Conservation (phyloP, 2,888 invertebrate species). For the Odontothrips loti region DNA sequence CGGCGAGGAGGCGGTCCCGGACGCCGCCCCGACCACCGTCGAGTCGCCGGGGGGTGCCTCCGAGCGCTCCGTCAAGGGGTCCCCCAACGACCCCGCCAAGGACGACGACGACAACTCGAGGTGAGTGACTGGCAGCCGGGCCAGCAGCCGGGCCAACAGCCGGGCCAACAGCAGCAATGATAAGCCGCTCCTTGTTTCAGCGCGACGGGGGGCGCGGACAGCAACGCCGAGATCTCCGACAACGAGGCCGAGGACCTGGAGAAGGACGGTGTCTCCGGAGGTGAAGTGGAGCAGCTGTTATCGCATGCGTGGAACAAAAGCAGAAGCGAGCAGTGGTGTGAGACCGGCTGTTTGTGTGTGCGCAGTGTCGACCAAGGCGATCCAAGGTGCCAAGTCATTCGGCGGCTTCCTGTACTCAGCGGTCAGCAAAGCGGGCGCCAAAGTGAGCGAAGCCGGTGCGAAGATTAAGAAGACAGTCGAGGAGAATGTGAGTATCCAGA, state of each 20-base stretch:
- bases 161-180: no score
- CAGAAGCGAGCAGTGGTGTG: constrained; percentile 29
- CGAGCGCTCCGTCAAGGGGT: constrained; percentile 49
- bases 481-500: constrained; percentile 74
- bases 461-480: constrained; percentile 95
- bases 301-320: constrained; percentile 31
- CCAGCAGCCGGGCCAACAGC: no score
- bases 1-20: constrained; percentile 40
- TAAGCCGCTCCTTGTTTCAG: constrained; percentile 49
- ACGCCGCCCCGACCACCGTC: constrained; percentile 6
- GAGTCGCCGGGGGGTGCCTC: constrained; percentile 48
- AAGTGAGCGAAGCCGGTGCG: constrained; percentile 81
- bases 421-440: constrained; percentile 92
- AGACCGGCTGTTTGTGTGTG: constrained; percentile 36
- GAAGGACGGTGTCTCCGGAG: constrained; percentile 72
- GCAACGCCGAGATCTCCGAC: constrained; percentile 50
- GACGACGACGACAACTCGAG: constrained; percentile 67
- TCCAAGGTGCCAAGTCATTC: constrained; percentile 84
- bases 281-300: constrained; percentile 47
- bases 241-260: constrained; percentile 50
- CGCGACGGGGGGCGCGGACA: constrained; percentile 87
- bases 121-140: not conserved
- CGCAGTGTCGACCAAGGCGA: constrained; percentile 80
- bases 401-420: constrained; percentile 92
- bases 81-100: constrained; percentile 55